Base-by-base conservation (phyloP, 2,888 invertebrate genomes). In the Cetonia aurata region DNA sequence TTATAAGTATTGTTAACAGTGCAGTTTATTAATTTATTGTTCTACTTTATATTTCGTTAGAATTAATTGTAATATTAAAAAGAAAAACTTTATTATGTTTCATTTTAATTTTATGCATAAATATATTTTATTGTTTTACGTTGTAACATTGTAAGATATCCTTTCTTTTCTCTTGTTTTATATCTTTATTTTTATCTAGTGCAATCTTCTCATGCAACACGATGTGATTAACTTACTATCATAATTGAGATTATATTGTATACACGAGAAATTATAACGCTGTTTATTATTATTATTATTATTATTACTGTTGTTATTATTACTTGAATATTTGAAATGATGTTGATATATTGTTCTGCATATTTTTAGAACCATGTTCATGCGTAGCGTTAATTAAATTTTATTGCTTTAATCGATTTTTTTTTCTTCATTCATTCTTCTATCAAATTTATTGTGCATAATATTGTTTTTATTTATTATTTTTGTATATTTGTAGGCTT, bases 211-310 rank as follows among this genome's bases (percentile, higher is more conserved):
- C 68, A 57, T 56, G 57, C 50, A 68, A 48, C 57, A 57, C 57
- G 37, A 52, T 68, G 68, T 68, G 59, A 59, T 68, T 68, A 57
- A 57, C 68, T 48, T 42, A 57, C 37, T 37, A 19, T 68, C 60
- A 50, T 50, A 53, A 60, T 52, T 59, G 62, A 66, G 71, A 71
- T 67, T 66, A 3, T 68, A 69, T 69, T 72, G 44, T 41, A 65
- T 46, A 46, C 44, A 46, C n/a, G 46, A 46, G 25, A 31, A 44
- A 17, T 33, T 44, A 46, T 42, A 60, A 60, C 41, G 31, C 44
- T 25, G 31, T 25, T 48, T 31, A 44, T 37, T 37, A 37, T 37
- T 37, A 10, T 37, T 37, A 33, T 50, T 65, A 65, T 48, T 31
- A 65, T 48, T 31, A 37, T 37, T 37, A 10, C 6, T 37, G 15